Conservation (phyloP, 2,888 invertebrate species). For the Drosophila heteroneura region DNA sequence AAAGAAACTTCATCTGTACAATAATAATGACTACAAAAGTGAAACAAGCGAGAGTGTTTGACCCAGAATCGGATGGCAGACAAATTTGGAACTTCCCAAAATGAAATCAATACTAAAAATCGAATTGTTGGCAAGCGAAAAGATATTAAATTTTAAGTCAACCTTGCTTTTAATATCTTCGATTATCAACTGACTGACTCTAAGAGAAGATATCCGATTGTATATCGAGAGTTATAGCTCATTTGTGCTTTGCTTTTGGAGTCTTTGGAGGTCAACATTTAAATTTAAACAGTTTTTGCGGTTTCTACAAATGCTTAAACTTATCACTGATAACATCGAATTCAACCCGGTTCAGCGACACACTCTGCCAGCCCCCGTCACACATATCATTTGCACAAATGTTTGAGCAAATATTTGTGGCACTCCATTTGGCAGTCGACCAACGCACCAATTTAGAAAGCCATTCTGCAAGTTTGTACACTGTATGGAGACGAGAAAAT, state of each 20-base stretch:
- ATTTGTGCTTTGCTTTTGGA: neutral
- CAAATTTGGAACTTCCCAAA: neutral
- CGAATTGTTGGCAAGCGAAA: neutral
- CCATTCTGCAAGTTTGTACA: constrained; percentile 23
- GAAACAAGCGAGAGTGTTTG: neutral
- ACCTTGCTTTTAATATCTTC: neutral
- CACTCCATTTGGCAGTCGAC: constrained; percentile 35
- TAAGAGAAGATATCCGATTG: neutral
- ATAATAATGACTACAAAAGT: too few species aligned
- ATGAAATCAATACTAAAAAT: neutral
- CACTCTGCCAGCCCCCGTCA: neutral
- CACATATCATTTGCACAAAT: constrained; percentile 27
- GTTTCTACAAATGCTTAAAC: neutral
- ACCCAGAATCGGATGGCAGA: neutral
- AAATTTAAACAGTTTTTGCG: neutral
- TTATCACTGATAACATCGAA: neutral
- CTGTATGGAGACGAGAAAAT: constrained; percentile 13
- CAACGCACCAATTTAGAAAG: constrained; percentile 8
- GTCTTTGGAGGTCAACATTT: neutral
- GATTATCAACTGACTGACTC: too few species aligned
- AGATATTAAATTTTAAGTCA: neutral
- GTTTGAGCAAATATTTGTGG: constrained; percentile 45
- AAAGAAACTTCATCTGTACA: neutral
- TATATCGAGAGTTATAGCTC: neutral
- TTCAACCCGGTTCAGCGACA: neutral